A percentile compares a stretch with the other conserved stretches of the same genome.
Conservation (phyloP, 2,888 invertebrate genomes). For the Melangyna quadrimaculata region DNA sequence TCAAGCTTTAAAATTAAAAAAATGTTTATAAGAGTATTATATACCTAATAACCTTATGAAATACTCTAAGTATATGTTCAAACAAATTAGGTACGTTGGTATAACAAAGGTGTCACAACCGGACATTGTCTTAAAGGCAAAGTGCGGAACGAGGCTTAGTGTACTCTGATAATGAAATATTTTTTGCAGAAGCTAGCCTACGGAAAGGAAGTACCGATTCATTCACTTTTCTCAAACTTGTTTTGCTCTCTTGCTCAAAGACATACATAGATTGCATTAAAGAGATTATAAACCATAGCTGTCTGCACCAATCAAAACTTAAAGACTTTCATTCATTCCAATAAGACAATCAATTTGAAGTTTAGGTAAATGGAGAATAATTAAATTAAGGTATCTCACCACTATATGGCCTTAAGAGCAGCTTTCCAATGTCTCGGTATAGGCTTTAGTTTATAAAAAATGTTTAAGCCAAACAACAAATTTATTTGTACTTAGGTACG, state of each 20-base stretch:
- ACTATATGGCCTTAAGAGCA: not conserved
- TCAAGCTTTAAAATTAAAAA: not conserved
- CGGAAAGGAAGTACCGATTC: not conserved
- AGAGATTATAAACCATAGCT: not conserved
- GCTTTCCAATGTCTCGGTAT: slow-evolving; percentile 24
- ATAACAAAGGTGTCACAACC: not conserved
- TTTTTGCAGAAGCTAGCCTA: not conserved
- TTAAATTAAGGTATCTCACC: slow-evolving; percentile 54
- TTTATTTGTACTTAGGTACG: slow-evolving; percentile 36
- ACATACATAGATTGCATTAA: too few relatives aligned
- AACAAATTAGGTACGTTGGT: not conserved
- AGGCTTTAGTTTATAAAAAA: too few relatives aligned
- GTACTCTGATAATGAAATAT: not conserved
- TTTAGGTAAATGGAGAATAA: slow-evolving; percentile 52
- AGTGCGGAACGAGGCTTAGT: not conserved
- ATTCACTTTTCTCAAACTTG: not conserved
- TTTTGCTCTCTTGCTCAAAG: not conserved
- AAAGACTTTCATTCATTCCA: not conserved
- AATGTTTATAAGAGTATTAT: not conserved
- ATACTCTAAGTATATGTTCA: not conserved
- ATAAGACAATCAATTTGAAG: slow-evolving; percentile 15
- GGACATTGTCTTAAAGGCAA: not conserved
- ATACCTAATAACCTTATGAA: not conserved
- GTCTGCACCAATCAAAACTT: not conserved
- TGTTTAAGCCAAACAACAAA: slow-evolving; percentile 22